Base-by-base conservation (phyloP, 1,140 invertebrate genomes). In the Drosophila takahashii region DNA sequence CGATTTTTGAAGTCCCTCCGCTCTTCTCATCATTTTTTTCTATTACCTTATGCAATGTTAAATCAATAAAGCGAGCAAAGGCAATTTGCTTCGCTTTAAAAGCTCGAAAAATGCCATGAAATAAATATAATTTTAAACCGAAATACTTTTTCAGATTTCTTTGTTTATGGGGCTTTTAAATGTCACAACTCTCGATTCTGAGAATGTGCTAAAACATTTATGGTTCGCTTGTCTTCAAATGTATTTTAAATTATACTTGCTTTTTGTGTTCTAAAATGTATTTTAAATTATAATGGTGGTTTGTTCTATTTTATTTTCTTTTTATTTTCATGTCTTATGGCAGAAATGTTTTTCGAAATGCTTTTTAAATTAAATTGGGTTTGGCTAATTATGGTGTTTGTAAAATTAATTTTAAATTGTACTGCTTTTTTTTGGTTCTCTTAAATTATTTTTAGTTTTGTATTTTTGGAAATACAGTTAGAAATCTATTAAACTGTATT, bases 51-150 rank as follows among this genome's bases (percentile, higher is more conserved):
- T 86, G 81, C 78, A 85, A 86, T 85, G 64, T 75, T 61, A 86
- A 86, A 81, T 85, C 81, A 86, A 86, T 86, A 86, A 81, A 64
- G 65, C 62, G 67, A 74, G 75, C 70, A 72, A 84, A 62, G 56
- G 34, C 16, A 56, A 62, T 69, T 64, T 16, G 18, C 9, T 50
- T 5, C 26, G 65, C 45, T 51, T 70, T 50, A 58, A 50, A 50
- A 15, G 41, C 41, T 29, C 45, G 7, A 60, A 67, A 71, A 70
- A 54, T 45, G 41, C 16, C 37, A 5, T 4, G 32, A 10, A 26
- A 67, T 36, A 42, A 22, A 27, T 29, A 34, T n/a, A 16, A 29
- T 62, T 27, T 44, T 22, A 37, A 53, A 29, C 10, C 22, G 51
- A 51, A 34, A 47, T 36, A 29, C 42, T 50, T 32, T 48, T 44